Conservation (phyloP, 2,797 vertebrate genomes). For the Sebastes dallii region DNA sequence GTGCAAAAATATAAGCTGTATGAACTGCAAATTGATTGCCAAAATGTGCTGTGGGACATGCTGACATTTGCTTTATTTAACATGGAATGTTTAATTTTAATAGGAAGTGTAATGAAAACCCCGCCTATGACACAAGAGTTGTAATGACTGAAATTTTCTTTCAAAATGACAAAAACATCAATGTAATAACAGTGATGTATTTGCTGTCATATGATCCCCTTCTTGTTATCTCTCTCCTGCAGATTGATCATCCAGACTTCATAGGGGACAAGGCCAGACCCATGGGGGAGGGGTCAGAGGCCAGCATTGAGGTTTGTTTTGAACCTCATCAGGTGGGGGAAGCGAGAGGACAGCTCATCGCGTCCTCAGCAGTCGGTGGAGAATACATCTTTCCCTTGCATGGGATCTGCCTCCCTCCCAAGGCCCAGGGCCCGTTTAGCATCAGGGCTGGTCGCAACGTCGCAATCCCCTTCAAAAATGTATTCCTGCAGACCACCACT, state of each 20-base stretch:
- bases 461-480: constrained; percentile 89
- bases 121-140: neutral
- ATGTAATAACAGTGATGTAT: neutral
- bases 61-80: neutral
- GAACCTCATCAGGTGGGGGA: constrained; percentile 88
- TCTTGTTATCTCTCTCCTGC: neutral
- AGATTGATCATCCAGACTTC: constrained; percentile 85
- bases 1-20: too few relatives aligned
- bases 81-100: neutral
- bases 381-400: constrained; percentile 86
- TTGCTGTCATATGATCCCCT: neutral
- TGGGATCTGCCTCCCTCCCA: constrained; percentile 82
- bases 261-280: constrained; percentile 78
- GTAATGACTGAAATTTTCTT: neutral
- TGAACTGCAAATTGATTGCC: too few relatives aligned
- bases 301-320: constrained; percentile 84
- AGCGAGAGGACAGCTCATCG: constrained; percentile 75
- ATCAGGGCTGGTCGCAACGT: constrained; percentile 76
- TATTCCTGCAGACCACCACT: constrained; percentile 80
- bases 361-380: constrained; percentile 77
- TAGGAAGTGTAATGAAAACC: neutral
- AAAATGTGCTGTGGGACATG: too few relatives aligned
- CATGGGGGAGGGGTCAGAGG: constrained; percentile 83
- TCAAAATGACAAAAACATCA: neutral
- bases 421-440: constrained; percentile 86